phyloP scores from a whole-genome alignment of 2,113 vertebrate genomes.

The Nestor notabilis region DNA sequence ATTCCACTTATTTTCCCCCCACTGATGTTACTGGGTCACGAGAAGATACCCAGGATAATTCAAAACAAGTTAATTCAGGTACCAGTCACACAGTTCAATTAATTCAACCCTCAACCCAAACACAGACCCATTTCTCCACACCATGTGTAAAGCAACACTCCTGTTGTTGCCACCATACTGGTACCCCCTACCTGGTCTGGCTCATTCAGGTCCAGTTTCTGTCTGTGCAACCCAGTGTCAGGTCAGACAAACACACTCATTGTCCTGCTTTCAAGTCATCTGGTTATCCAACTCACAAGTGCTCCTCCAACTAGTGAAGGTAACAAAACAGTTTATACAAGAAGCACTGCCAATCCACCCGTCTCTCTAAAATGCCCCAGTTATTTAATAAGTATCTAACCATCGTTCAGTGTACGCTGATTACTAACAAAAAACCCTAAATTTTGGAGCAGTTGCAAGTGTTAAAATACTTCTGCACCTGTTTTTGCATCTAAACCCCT shows the following conservation, averaged over 20 bases:
- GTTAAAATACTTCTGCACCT: not conserved
- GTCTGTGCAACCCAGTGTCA: not conserved
- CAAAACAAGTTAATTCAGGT: not conserved
- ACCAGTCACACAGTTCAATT: not conserved
- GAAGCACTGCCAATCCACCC: not conserved
- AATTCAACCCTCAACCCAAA: not conserved
- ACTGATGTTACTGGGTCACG: not conserved
- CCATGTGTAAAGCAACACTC: not conserved
- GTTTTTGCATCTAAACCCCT: not conserved
- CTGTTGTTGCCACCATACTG: accelerated
- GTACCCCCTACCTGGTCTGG: not conserved
- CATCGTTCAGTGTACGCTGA: accelerated
- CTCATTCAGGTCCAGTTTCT: not conserved
- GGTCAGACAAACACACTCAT: not conserved
- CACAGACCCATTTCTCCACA: not conserved
- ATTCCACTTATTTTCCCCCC: not conserved
- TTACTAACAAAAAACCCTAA: not conserved
- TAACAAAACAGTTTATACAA: not conserved
- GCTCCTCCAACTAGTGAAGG: not conserved
- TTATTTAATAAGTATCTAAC: not conserved
- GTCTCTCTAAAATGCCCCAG: not conserved
- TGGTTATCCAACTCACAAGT: not conserved
- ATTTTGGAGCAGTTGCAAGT: not conserved
- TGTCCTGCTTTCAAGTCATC: not conserved
- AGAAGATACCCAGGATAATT: not conserved